Evolutionary conservation across 2,797 vertebrate species (phyloP).

Genomic region (Enteromius treurensis): DNA sequence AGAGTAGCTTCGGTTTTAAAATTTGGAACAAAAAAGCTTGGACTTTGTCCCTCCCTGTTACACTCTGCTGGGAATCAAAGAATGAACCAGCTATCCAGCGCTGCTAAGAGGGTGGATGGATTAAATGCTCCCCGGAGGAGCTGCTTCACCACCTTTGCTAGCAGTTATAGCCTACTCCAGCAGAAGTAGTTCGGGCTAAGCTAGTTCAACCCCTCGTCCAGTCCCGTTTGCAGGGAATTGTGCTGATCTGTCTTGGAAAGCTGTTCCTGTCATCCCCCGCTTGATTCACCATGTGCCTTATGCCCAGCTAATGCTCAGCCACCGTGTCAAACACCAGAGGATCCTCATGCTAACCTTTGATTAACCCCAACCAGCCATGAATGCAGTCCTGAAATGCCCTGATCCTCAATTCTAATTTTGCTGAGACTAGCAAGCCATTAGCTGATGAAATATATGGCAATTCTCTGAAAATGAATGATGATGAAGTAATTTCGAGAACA

Average conservation of each 20-base stretch:
- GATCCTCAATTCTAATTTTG: constrained; percentile 50
- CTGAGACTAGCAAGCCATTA: constrained; percentile 47
- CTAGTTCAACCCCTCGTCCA: background rate
- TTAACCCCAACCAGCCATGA: constrained; percentile 25
- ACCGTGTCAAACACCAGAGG: constrained; percentile 7
- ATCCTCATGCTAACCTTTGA: constrained; percentile 37
- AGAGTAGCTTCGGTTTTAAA: constrained; percentile 68
- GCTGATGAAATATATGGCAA: constrained; percentile 52
- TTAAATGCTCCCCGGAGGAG: constrained; percentile 72
- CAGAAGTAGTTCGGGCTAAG: constrained; percentile 19
- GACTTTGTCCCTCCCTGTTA: constrained; percentile 61
- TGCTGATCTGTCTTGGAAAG: constrained; percentile 5
- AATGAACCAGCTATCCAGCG: constrained; percentile 73
- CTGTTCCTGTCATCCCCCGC: background rate
- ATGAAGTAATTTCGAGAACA: constrained; percentile 49
- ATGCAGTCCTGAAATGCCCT: constrained; percentile 37
- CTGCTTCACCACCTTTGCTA: constrained; percentile 65
- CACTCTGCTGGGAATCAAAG: constrained; percentile 76
- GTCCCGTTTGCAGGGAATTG: background rate
- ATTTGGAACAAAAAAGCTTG: constrained; percentile 70
- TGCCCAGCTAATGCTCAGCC: constrained; percentile 43
- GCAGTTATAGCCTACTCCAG: constrained; percentile 41
- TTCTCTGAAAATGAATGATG: constrained; percentile 48
- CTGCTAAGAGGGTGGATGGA: constrained; percentile 68
- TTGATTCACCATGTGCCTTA: constrained; percentile 18